Percentiles rank a stretch among this genome's conserved stretches.
Conservation (phyloP, 2,113 vertebrate genomes). For the Pelusios castaneus region DNA sequence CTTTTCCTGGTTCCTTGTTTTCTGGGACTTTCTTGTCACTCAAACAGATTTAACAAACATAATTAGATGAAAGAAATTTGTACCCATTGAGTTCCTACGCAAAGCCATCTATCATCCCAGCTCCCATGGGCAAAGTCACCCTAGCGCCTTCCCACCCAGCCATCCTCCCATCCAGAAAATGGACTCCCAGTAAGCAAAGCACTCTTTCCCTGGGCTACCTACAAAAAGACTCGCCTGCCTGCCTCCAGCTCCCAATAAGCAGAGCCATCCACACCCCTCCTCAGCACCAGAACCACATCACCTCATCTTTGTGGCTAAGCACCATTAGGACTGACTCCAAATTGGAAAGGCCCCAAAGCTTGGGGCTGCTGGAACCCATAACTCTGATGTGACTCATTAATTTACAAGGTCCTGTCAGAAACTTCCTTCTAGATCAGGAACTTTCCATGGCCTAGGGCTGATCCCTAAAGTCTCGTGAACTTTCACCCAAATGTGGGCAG, state of each 20-base stretch:
- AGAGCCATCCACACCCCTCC: not conserved
- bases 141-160: not conserved
- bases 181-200: not conserved
- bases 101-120: constrained; percentile 75
- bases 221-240: not conserved
- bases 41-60: constrained; percentile 48
- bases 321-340: not conserved
- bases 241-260: not conserved
- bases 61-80: constrained; percentile 79
- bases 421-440: not conserved
- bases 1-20: not conserved
- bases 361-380: not conserved
- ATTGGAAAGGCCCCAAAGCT: not conserved
- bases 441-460: not conserved
- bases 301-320: not conserved
- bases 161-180: not conserved
- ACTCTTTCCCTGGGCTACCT: too few relatives aligned
- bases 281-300: too few relatives aligned
- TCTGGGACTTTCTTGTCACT: constrained; percentile 57
- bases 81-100: constrained; percentile 76
- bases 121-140: not conserved
- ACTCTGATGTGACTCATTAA: not conserved
- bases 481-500: not conserved
- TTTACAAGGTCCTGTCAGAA: not conserved
- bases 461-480: not conserved